Conservation (phyloP, 2,888 invertebrate genomes). For the Erpobdella octoculata region DNA sequence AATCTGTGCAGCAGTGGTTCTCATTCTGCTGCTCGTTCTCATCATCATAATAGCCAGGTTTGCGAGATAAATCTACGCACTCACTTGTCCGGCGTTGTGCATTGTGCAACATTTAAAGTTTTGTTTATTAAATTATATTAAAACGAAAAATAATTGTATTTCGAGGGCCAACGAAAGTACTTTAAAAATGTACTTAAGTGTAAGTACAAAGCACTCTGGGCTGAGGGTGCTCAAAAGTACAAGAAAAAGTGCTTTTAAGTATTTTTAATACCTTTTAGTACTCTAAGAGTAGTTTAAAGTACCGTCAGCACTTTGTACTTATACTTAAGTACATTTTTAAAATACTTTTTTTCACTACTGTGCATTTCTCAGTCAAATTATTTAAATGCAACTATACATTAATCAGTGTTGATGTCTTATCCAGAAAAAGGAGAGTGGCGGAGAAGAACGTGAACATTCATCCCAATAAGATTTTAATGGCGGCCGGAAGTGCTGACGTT, state of each 20-base stretch:
- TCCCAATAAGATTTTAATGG: slow-evolving; percentile 44
- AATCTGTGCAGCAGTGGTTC: slow-evolving; percentile 74
- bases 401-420: neutral
- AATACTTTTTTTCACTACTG: no score
- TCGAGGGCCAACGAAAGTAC: neutral
- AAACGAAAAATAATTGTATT: neutral
- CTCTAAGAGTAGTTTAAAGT: neutral
- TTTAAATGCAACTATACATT: neutral
- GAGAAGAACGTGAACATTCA: slow-evolving; percentile 65
- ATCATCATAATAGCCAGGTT: slow-evolving; percentile 51
- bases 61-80: neutral
- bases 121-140: neutral
- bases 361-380: neutral
- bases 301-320: neutral
- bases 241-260: neutral
- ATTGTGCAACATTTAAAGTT: neutral
- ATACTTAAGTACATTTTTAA: no score
- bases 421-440: slow-evolving; percentile 41
- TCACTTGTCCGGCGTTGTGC: no score
- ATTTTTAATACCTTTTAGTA: neutral
- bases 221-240: no score
- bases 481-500: slow-evolving; percentile 45
- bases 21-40: slow-evolving; percentile 71
- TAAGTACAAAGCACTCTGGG: neutral
- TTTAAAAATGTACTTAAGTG: neutral